These are phyloP conservation scores for Sparus aurata DNA, from an alignment of 2,797 vertebrate genomes.

Conservation along the genomic window DNA sequence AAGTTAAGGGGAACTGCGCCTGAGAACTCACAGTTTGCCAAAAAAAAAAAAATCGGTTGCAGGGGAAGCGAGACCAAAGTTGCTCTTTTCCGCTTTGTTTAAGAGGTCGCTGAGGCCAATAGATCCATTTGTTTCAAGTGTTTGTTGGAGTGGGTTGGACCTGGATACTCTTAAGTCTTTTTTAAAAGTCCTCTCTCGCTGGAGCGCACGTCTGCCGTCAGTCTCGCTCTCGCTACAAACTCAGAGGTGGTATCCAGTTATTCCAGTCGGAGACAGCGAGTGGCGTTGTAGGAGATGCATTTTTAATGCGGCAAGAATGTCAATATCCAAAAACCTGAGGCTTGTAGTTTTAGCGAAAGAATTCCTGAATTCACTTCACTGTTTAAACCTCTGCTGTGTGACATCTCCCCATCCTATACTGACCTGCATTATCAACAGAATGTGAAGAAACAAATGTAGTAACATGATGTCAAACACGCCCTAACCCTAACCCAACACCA, in stretches of 20 bases:
- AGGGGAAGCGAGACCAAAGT: slow-evolving; percentile 34
- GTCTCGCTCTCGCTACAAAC: slow-evolving; percentile 1
- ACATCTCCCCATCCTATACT: not conserved
- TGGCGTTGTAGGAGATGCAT: slow-evolving; percentile 2
- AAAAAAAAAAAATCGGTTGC: slow-evolving; percentile 30
- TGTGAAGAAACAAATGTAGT: too few species aligned
- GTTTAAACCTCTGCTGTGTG: not conserved
- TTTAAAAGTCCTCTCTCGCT: not conserved
- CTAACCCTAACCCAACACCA: too few species aligned
- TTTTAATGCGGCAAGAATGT: slow-evolving; percentile 24
- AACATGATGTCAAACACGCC: too few species aligned
- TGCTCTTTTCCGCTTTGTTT: slow-evolving; percentile 23
- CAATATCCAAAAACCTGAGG: slow-evolving; percentile 4
- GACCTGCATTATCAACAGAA: not conserved
- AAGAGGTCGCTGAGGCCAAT: slow-evolving; percentile 39
- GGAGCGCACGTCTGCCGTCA: slow-evolving; percentile 28
- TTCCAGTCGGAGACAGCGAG: slow-evolving; percentile 19
- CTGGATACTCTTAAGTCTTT: not conserved
- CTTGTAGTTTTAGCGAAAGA: slow-evolving; percentile 18
- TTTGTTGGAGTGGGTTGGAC: slow-evolving; percentile 12
- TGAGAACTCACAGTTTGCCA: slow-evolving; percentile 49
- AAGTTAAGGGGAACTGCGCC: slow-evolving; percentile 54
- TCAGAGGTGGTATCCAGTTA: slow-evolving; percentile 22
- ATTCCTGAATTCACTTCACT: not conserved
- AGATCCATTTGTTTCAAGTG: slow-evolving; percentile 49